Evolutionary conservation across 2,113 vertebrate species (phyloP).

Genomic region (Hystrix cristata): DNA sequence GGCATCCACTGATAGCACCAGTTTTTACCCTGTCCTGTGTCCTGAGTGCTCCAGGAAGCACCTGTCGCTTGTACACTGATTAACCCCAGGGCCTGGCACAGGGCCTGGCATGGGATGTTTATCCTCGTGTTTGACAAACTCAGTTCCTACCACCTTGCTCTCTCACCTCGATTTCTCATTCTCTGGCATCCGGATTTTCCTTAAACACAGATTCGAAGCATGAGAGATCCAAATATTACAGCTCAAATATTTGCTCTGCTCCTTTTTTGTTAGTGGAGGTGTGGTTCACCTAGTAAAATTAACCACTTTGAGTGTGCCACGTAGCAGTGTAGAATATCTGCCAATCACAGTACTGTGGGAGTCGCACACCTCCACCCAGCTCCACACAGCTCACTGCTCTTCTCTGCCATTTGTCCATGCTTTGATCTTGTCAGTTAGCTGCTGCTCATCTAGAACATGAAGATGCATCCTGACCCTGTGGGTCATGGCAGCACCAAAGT

Average conservation of each 20-base stretch:
- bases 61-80: fast-evolving
- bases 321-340: neutral
- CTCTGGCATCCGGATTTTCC: neutral
- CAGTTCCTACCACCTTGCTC: neutral
- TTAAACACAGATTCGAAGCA: neutral
- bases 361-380: neutral
- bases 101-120: fast-evolving
- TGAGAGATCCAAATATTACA: neutral
- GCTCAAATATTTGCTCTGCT: neutral
- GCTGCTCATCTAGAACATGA: neutral
- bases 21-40: neutral
- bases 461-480: neutral
- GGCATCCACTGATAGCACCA: too few species aligned
- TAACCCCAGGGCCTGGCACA: too few species aligned
- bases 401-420: too few species aligned
- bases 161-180: neutral
- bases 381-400: too few species aligned
- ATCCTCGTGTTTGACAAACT: neutral
- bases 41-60: neutral
- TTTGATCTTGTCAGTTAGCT: neutral
- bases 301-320: neutral
- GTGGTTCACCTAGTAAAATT: neutral
- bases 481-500: neutral
- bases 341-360: neutral
- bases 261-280: neutral